A percentile compares a stretch with the other conserved stretches of the same genome.
phyloP scores from a whole-genome alignment of 2,113 vertebrate species.

The Anser brachyrhynchus region DNA sequence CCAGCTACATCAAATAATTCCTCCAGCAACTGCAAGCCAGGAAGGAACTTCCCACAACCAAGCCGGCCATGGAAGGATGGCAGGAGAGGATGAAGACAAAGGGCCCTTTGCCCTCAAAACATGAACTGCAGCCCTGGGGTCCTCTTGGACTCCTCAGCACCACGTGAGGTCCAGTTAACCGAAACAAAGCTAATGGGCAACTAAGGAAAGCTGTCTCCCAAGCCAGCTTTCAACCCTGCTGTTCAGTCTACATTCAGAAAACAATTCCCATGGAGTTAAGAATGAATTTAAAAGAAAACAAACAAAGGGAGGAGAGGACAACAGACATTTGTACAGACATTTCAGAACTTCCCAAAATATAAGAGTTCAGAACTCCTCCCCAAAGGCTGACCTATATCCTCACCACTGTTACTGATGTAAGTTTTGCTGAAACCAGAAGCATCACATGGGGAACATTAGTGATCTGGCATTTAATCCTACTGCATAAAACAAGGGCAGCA shows the following conservation, averaged over 20 bases:
- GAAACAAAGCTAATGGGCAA: background rate
- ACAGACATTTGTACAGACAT: background rate
- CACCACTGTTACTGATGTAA: background rate
- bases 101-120: background rate
- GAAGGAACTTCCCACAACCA: background rate
- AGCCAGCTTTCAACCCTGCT: constrained; percentile 10
- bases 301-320: background rate
- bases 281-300: constrained; percentile 50
- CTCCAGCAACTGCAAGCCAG: background rate
- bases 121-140: background rate
- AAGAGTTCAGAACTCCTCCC: background rate
- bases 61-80: background rate
- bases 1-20: background rate
- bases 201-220: background rate
- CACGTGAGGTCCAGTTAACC: background rate
- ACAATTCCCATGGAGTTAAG: constrained; percentile 30
- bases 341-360: background rate
- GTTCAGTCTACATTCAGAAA: background rate
- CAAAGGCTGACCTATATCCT: background rate
- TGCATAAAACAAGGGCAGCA: background rate
- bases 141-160: background rate
- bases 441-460: background rate
- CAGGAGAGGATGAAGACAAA: background rate
- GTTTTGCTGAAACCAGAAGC: constrained; percentile 38
- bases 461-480: constrained; percentile 14